Base-by-base conservation (phyloP, 2,113 vertebrate species). In the Phoenicopterus ruber region DNA sequence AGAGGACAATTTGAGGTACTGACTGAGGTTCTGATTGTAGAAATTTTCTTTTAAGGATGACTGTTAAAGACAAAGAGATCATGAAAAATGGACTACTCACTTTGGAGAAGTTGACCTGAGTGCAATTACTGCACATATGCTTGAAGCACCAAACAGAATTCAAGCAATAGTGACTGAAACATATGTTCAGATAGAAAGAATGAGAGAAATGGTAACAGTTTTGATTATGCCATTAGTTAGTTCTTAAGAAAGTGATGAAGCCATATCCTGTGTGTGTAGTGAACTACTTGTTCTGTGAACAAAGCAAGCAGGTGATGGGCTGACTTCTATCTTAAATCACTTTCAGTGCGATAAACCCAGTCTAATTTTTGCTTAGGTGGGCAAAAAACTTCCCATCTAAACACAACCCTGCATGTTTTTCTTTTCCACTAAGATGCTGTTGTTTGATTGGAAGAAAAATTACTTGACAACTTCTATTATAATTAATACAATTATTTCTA, bases 21-120 rank as follows among this genome's bases (percentile, higher is more conserved):
- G 42, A 78, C 50, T 92, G 88, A 88, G 96, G n/a, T n/a, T n/a
- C n/a, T n/a, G 92, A 96, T 52, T 42, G 36, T 25, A 90, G 62
- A 94, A 82, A 15, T 66, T 90, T 86, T 74, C 57, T 66, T 94
- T 82, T 76, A 70, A 83, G 44, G 42, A 54, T 58, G 15, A 38
- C 22, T 71, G 18, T 81, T 71, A 72, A 84, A 91, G 47, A 74
- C 34, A 89, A 65, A 66, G 61, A 36, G 16, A 63, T 49, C 7
- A 65, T 44, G 15, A 49, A 44, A 87, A 89, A 70, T 49, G 74
- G 34, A 71, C 22, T 82, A 11, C 25, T 94, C 32, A 14, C 58
- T 66, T 62, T 84, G 50, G 58, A 67, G 40, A 85, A 50, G 47
- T 58, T 79, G 57, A 65, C 46, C 24, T 86, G 70, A 87, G 82